phyloP scores from a whole-genome alignment of 2,113 vertebrate species.

The Spermophilus dauricus region DNA sequence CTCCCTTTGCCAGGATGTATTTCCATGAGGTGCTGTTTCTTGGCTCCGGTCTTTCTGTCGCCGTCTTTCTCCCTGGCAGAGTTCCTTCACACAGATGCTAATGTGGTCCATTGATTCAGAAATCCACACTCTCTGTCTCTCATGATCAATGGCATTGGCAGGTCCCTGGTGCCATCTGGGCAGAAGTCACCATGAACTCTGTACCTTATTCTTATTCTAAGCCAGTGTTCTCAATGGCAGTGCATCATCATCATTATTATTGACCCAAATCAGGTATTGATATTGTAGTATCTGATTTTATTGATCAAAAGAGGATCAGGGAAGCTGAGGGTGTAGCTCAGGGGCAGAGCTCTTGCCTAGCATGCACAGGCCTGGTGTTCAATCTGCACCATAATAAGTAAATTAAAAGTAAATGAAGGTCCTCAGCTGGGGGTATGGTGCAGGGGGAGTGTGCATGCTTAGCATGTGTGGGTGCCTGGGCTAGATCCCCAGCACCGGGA shows the following conservation, averaged over 20 bases:
- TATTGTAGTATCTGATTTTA: not conserved
- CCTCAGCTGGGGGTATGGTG: not conserved
- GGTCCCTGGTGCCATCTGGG: not conserved
- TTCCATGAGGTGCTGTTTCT: not conserved
- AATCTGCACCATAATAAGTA: not conserved
- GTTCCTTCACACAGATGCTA: fast-evolving
- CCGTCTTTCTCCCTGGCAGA: not conserved
- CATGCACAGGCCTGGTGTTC: not conserved
- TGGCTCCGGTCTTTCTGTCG: not conserved
- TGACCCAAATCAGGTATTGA: not conserved
- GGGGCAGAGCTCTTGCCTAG: not conserved
- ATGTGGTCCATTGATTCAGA: not conserved
- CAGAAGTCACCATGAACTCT: not conserved
- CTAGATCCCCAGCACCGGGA: not conserved
- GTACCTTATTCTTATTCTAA: too few species aligned
- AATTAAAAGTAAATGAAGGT: not conserved
- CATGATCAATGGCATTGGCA: not conserved
- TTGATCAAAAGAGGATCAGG: not conserved
- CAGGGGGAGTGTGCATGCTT: too few species aligned
- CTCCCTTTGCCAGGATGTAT: not conserved
- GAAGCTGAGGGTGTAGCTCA: not conserved
- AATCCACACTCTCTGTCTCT: too few species aligned
- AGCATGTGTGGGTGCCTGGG: not conserved
- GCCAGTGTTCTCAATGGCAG: not conserved
- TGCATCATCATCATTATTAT: not conserved